These are phyloP conservation scores for Caenorhabditis plicata DNA, from an alignment of 2,888 invertebrate species.

Conservation along the genomic window DNA sequence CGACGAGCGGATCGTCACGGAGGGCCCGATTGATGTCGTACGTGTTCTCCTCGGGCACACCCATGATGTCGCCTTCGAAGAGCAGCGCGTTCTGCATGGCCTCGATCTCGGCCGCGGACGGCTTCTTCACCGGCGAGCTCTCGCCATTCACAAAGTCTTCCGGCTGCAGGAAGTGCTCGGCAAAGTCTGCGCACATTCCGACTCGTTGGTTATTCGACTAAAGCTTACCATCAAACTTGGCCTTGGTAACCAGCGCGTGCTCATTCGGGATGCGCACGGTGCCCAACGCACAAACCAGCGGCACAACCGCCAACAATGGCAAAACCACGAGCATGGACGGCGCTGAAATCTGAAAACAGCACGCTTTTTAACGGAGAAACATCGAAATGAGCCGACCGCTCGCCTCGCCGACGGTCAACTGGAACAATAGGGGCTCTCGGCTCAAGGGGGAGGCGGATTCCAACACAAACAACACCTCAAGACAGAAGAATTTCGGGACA, in stretches of 20 bases:
- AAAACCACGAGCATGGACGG: no score
- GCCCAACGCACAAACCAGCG: no score
- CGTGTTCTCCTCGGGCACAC: conserved; percentile 44
- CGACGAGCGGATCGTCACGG: conserved; percentile 41
- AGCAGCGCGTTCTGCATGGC: conserved; percentile 60
- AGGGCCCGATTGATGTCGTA: conserved; percentile 31
- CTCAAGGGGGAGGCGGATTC: no score
- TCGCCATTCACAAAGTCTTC: conserved; percentile 62
- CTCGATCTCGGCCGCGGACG: conserved; percentile 56
- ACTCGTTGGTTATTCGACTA: background rate
- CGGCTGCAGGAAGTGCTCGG: conserved; percentile 57
- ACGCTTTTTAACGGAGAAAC: no score
- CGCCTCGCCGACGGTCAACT: no score
- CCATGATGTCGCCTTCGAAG: conserved; percentile 73
- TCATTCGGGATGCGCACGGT: conserved; percentile 41
- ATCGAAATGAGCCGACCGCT: no score
- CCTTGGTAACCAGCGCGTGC: conserved; percentile 36
- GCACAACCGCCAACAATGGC: no score
- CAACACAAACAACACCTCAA: no score
- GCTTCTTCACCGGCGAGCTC: conserved; percentile 50
- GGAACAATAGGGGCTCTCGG: no score
- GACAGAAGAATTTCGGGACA: no score
- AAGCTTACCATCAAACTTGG: conserved; percentile 45
- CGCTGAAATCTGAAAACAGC: no score
- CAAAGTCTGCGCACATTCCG: conserved; percentile 43